These are phyloP conservation scores for Willisornis vidua DNA, from an alignment of 2,113 vertebrate species.

Conservation along the genomic window DNA sequence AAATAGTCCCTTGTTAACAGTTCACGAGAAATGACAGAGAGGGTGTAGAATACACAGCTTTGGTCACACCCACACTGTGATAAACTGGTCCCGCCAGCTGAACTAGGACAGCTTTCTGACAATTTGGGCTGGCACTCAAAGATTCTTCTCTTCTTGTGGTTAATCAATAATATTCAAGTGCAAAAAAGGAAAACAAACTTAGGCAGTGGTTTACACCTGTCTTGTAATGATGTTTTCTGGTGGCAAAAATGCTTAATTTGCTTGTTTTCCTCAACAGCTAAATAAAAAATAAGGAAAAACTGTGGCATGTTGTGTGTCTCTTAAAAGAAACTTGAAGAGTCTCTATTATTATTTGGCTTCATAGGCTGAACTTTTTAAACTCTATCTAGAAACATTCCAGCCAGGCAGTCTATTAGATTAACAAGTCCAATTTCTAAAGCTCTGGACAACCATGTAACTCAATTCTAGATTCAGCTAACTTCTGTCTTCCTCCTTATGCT, in stretches of 20 bases:
- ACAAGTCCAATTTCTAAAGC: background rate
- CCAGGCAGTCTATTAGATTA: background rate
- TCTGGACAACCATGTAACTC: background rate
- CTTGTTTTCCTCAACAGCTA: background rate
- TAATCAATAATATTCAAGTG: background rate
- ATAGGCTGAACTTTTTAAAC: background rate
- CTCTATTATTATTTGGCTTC: background rate
- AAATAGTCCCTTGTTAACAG: too few species aligned
- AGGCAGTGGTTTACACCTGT: background rate
- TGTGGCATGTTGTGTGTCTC: background rate
- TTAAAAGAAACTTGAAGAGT: background rate
- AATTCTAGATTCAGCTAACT: background rate
- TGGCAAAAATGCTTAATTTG: background rate
- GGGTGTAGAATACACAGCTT: too few species aligned
- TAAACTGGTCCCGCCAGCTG: too few species aligned
- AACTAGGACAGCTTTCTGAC: background rate
- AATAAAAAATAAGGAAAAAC: background rate
- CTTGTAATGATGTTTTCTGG: background rate
- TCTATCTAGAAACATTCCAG: background rate
- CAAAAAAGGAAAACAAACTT: background rate
- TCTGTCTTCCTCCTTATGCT: background rate
- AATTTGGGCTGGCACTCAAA: background rate
- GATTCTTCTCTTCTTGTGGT: background rate
- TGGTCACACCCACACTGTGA: too few species aligned
- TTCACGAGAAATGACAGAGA: too few species aligned